Base-by-base conservation (phyloP, 1,140 invertebrate genomes). In the Heliconius hewitsoni region DNA sequence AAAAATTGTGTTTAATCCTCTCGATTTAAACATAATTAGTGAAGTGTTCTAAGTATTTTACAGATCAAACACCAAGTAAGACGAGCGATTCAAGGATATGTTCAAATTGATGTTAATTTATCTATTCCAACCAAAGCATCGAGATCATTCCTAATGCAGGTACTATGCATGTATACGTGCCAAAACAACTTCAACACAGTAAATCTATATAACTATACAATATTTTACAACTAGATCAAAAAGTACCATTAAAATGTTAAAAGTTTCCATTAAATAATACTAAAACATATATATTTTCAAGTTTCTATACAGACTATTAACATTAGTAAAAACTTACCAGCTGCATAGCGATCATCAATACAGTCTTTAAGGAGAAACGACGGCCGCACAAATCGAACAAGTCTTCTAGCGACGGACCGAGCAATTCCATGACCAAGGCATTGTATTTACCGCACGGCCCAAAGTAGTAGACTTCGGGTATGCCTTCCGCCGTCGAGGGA, bases 371-470 rank as follows among this genome's bases (percentile, higher is more conserved):
- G 89, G 98, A 97, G 96, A 99, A 99, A 95, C 98, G 98, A 91
- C 99, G 97, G 93, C 99, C 99, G 96, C 99, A 99, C 87, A 99
- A 96, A 96, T 99, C 99, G 96, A 99, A 99, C 80, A 99, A 97
- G 95, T 99, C 99, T 96, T 99, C 99, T 88, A 99, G 96, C 94
- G 98, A 99, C 85, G 99, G 99, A 83, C 99, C 99, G 86, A 99
- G 96, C 83, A 99, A 96, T 96, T 99, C 99, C 98, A 99, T 99
- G 87, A 99, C 99, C 94, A 99, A 96, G 82, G 99, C 99, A 96
- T 99, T 99, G 96, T 99, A 99, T 96, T 99, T 99, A 88, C 98
- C 98, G 95, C 99, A 99, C 83, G 99, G 99, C 81, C 99, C 99
- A 95, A 99, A 99, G 95, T 99, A 99, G 96, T 99, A 99, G 86